A percentile compares a stretch with the other conserved stretches of the same genome.
Evolutionary conservation across 2,888 invertebrate species (phyloP).

Genomic region (Patella depressa): DNA sequence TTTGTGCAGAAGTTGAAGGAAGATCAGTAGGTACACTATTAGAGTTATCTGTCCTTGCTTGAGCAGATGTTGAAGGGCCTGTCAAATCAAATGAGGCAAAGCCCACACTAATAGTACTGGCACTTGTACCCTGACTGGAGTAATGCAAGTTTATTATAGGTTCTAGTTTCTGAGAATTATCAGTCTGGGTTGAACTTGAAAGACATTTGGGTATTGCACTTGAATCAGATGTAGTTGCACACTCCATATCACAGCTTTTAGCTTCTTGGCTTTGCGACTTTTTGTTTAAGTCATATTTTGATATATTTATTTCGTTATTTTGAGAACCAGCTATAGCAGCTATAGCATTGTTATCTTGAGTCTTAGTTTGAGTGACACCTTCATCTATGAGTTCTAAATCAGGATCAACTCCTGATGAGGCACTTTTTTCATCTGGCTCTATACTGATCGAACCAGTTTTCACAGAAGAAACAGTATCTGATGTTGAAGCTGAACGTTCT

Average conservation of each 20-base stretch:
- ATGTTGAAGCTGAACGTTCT: slow-evolving; percentile 12
- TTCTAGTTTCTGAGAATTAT: slow-evolving; percentile 68
- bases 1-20: background rate
- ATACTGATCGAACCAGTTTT: slow-evolving; percentile 15
- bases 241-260: background rate
- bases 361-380: background rate
- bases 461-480: slow-evolving; percentile 16
- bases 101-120: slow-evolving; percentile 73
- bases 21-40: background rate
- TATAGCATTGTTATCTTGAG: background rate
- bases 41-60: background rate
- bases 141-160: slow-evolving; percentile 78
- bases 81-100: slow-evolving; percentile 48
- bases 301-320: slow-evolving; percentile 2
- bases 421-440: slow-evolving; percentile 5
- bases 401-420: background rate
- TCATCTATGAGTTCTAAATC: background rate
- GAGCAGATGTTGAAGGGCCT: slow-evolving; percentile 24
- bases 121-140: slow-evolving; percentile 77
- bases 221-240: background rate
- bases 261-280: background rate
- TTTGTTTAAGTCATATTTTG: background rate
- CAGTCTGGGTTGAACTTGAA: slow-evolving; percentile 20
- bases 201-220: slow-evolving; percentile 21
- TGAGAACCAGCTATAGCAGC: background rate